Conservation (phyloP, 2,113 vertebrate genomes). For the Equus quagga region DNA sequence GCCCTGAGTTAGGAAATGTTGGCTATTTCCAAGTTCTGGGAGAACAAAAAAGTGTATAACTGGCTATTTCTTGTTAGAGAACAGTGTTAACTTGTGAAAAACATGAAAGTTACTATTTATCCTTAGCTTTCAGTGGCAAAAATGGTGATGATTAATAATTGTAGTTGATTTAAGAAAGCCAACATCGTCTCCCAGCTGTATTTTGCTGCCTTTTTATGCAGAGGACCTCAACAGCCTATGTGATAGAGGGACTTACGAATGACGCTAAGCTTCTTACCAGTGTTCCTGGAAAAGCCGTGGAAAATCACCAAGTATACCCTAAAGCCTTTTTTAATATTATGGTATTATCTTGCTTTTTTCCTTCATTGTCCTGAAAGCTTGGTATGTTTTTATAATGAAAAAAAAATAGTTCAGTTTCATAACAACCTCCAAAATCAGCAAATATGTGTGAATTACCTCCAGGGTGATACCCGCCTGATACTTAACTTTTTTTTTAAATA, state of each 20-base stretch:
- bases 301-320: not conserved
- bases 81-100: slow-evolving; percentile 21
- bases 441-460: not conserved
- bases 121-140: not conserved
- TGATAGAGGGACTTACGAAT: not conserved
- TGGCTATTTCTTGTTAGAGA: not conserved
- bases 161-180: slow-evolving; percentile 5
- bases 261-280: not conserved
- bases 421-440: not conserved
- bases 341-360: not conserved
- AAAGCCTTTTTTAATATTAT: not conserved
- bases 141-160: not conserved
- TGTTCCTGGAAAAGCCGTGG: not conserved
- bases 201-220: not conserved
- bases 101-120: not conserved
- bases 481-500: not conserved
- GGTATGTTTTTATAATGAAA: not conserved
- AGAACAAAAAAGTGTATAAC: not conserved
- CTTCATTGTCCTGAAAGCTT: not conserved
- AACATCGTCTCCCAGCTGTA: not conserved
- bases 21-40: not conserved
- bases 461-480: not conserved
- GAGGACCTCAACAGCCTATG: not conserved
- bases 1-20: slow-evolving; percentile 4
- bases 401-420: not conserved